phyloP scores from a whole-genome alignment of 1,140 invertebrate genomes.

The Drosophila subobscura region DNA sequence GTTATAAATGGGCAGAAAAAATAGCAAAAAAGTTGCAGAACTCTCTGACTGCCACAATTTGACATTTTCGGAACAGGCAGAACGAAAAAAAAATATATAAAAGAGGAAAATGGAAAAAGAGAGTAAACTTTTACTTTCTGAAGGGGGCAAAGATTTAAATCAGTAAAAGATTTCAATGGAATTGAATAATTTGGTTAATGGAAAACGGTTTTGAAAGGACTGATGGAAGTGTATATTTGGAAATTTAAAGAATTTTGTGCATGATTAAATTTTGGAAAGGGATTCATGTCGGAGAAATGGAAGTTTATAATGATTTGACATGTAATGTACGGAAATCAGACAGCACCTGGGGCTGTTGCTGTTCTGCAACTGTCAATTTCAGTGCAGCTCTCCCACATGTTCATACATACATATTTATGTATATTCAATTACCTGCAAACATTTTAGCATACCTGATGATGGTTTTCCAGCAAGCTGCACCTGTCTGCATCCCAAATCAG shows the following conservation, averaged over 20 bases:
- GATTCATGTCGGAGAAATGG: too few relatives aligned
- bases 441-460: constrained; percentile 38
- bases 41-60: constrained; percentile 49
- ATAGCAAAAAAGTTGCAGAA: constrained; percentile 43
- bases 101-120: neutral
- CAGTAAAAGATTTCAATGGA: constrained; percentile 6
- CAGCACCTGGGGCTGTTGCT: too few relatives aligned
- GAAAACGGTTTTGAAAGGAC: constrained; percentile 27
- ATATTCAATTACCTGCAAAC: constrained; percentile 39
- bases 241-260: too few relatives aligned
- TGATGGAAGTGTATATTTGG: constrained; percentile 6
- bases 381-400: neutral
- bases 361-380: too few relatives aligned
- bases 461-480: constrained; percentile 52
- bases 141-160: constrained; percentile 14
- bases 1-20: constrained; percentile 21
- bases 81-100: neutral
- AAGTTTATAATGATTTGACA: too few relatives aligned
- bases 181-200: constrained; percentile 35
- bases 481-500: constrained; percentile 16
- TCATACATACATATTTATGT: neutral
- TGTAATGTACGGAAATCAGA: too few relatives aligned
- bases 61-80: constrained; percentile 36
- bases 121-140: constrained; percentile 45
- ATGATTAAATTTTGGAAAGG: too few relatives aligned